phyloP scores from a whole-genome alignment of 2,888 invertebrate species.

The Omphaloscelis lunosa region DNA sequence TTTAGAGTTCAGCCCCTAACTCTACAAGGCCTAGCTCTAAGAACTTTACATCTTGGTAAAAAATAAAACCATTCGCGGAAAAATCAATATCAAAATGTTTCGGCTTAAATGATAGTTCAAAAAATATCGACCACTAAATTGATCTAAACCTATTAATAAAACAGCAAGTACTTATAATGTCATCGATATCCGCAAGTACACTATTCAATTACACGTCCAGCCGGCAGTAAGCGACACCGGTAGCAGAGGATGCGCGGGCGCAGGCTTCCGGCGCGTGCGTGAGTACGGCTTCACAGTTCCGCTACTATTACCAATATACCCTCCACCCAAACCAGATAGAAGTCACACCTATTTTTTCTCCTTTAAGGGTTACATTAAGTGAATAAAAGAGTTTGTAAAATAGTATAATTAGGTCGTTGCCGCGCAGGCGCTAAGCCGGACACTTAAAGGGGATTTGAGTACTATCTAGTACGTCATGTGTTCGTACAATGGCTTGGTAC shows the following conservation, averaged over 20 bases:
- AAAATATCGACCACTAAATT: background rate
- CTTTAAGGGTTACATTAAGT: background rate
- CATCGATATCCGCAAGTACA: conserved; percentile 78
- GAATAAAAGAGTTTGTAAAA: conserved; percentile 5
- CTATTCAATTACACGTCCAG: conserved; percentile 78
- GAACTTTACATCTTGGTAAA: no score
- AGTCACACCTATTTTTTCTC: conserved; percentile 9
- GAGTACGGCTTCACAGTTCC: conserved; percentile 89
- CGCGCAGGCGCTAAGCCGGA: conserved; percentile 73
- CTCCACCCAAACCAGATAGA: background rate
- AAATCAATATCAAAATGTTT: background rate
- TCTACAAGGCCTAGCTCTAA: no score
- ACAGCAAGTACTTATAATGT: conserved; percentile 70
- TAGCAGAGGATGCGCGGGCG: conserved; percentile 84
- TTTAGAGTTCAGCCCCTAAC: no score
- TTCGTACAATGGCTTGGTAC: conserved; percentile 42
- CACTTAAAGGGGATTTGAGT: conserved; percentile 71
- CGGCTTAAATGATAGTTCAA: background rate
- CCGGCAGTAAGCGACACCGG: conserved; percentile 82
- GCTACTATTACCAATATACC: conserved; percentile 56
- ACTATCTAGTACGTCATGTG: conserved; percentile 59
- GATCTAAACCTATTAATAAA: conserved; percentile 55
- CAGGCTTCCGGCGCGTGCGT: conserved; percentile 88
- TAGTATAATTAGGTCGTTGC: conserved; percentile 63
- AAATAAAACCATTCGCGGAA: no score